A percentile compares a stretch with the other conserved stretches of the same genome.
phyloP scores from a whole-genome alignment of 2,797 vertebrate genomes.

The Loris lydekkerianus region DNA sequence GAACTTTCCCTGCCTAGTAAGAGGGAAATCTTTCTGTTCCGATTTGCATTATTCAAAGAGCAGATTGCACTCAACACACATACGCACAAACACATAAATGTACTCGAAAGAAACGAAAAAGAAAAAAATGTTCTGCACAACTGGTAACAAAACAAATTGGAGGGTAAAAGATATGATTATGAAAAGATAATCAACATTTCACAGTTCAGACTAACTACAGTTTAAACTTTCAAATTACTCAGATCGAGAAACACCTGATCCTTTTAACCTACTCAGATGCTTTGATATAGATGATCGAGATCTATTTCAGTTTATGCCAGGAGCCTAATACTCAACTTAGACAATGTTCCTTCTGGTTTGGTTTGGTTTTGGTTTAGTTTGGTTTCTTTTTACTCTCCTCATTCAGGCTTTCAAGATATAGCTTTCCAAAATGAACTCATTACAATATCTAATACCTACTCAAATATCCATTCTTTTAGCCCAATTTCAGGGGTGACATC shows the following conservation, averaged over 20 bases:
- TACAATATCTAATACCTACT: neutral
- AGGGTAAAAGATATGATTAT: neutral
- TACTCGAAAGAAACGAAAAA: neutral
- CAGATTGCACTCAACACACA: constrained; percentile 6
- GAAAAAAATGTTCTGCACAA: neutral
- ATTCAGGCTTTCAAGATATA: neutral
- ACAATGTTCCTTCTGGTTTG: neutral
- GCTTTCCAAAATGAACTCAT: constrained; percentile 6
- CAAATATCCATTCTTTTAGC: neutral
- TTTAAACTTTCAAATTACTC: neutral
- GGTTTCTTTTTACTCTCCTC: neutral
- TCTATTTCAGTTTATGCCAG: neutral
- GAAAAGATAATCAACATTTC: neutral
- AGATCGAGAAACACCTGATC: neutral
- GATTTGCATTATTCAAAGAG: constrained; percentile 51
- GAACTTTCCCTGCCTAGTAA: neutral
- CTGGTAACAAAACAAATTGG: neutral
- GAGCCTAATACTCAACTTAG: neutral
- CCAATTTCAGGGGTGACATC: neutral
- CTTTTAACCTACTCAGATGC: constrained; percentile 4
- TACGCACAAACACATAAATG: neutral
- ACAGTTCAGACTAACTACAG: neutral
- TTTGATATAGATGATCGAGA: neutral
- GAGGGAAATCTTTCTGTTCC: constrained; percentile 39
- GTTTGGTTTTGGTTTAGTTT: neutral